phyloP scores from a whole-genome alignment of 2,888 invertebrate species.

The Argyra leucocephala region DNA sequence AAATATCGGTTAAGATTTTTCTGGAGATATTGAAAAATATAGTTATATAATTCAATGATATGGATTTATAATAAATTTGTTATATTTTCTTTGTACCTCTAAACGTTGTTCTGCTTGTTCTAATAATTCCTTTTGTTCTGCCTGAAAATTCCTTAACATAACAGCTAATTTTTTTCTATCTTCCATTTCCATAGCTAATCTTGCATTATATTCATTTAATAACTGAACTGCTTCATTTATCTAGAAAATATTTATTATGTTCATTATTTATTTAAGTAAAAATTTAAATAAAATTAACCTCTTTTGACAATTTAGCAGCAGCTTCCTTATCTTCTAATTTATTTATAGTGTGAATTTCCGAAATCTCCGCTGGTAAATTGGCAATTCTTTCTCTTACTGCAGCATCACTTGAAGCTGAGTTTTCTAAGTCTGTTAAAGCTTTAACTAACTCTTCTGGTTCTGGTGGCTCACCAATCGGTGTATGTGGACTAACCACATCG shows the following conservation, averaged over 20 bases:
- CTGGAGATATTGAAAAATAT: slow-evolving; percentile 2
- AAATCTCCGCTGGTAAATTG: slow-evolving; percentile 86
- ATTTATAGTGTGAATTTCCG: slow-evolving; percentile 75
- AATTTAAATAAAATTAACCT: slow-evolving; percentile 47
- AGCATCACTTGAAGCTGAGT: slow-evolving; percentile 91
- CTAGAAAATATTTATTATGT: slow-evolving; percentile 24
- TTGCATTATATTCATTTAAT: slow-evolving; percentile 78
- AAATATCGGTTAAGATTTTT: neutral
- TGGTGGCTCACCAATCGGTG: slow-evolving; percentile 74
- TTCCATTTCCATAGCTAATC: slow-evolving; percentile 80
- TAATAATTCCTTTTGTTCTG: slow-evolving; percentile 75
- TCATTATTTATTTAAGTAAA: neutral
- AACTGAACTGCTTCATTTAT: slow-evolving; percentile 74
- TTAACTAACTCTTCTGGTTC: slow-evolving; percentile 89
- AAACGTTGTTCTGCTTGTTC: slow-evolving; percentile 77
- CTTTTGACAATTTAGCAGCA: slow-evolving; percentile 64
- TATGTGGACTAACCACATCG: slow-evolving; percentile 55
- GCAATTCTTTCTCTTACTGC: slow-evolving; percentile 86
- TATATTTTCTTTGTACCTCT: slow-evolving; percentile 48
- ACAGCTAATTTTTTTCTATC: slow-evolving; percentile 74
- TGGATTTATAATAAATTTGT: no score
- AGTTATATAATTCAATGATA: neutral
- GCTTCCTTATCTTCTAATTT: slow-evolving; percentile 79
- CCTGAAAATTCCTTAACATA: slow-evolving; percentile 80
- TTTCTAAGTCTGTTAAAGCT: slow-evolving; percentile 75